phyloP scores from a whole-genome alignment of 2,888 invertebrate species.

The Cephus pulcher region DNA sequence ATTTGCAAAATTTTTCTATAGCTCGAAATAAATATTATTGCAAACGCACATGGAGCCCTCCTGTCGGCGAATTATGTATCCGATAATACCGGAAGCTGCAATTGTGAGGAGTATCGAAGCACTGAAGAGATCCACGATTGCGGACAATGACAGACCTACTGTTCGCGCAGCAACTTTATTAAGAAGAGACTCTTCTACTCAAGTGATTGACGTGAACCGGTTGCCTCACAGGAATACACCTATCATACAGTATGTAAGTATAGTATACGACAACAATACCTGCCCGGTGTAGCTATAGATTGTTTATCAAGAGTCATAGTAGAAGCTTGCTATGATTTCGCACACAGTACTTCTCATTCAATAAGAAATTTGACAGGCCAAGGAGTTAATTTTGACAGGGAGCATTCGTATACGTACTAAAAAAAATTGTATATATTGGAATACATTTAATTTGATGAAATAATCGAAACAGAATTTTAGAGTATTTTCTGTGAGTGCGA shows the following conservation, averaged over 20 bases:
- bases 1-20: background rate
- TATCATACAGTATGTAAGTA: conserved; percentile 46
- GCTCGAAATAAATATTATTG: background rate
- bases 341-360: background rate
- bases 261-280: background rate
- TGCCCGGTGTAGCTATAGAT: background rate
- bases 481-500: background rate
- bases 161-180: conserved; percentile 49
- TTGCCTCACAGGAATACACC: conserved; percentile 38
- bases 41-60: conserved; percentile 25
- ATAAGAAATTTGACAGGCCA: background rate
- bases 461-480: background rate
- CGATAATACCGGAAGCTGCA: conserved; percentile 35
- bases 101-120: conserved; percentile 40
- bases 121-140: conserved; percentile 28
- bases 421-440: background rate
- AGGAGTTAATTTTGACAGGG: background rate
- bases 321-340: background rate
- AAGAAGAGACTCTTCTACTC: conserved; percentile 40
- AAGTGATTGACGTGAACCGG: conserved; percentile 46
- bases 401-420: background rate
- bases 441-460: background rate
- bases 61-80: conserved; percentile 33
- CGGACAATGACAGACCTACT: conserved; percentile 19
- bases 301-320: background rate